Evolutionary conservation across 2,797 vertebrate species (phyloP), one percentile per base, ranked within the genome.

Genomic region (Rousettus madagascariensis): DNA sequence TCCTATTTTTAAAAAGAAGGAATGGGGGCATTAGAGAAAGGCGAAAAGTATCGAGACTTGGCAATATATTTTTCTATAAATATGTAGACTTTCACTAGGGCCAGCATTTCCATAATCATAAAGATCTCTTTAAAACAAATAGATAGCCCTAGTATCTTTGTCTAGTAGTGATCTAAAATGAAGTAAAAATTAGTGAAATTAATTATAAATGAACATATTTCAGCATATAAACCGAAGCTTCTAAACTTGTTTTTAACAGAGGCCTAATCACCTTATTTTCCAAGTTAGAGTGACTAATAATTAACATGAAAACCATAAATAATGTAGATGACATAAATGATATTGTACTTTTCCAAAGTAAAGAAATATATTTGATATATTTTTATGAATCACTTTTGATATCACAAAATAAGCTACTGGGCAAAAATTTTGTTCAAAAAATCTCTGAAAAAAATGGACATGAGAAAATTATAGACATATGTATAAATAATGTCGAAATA

Each of bases 251-350:
- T 59, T 12, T 91, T 49, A 61, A 74, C 49, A 33, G 5, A 63
- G 43, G 68, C 17, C 17, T 74, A 95, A 78, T 83, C 61, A 80
- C 12, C 84, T 92, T 71, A 74, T 90, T 95, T 94, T 92, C 63
- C 36, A 93, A 86, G 30, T 94, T 89, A 79, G 22, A 74, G 6
- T 66, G 38, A 92, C 19, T 74, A 83, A 82, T 85, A 72, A 55
- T 83, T 87, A 85, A 90, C 71, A 38, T 80, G 26, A 93, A 95
- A 95, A 79, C 61, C 16, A 41, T 86, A 93, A 87, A 83, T 69
- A 92, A 91, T 43, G 90, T 4, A 91, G 55, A 66, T 57, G 36
- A 91, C 43, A 92, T 4, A 91, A 49, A 66, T 57, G 36, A 68
- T 43, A 84, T 3, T 90, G 0, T 75, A 87, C 15, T 61, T 95